Conservation (phyloP, 92 coral and sea anemone genomes). For the Montipora capitata region DNA sequence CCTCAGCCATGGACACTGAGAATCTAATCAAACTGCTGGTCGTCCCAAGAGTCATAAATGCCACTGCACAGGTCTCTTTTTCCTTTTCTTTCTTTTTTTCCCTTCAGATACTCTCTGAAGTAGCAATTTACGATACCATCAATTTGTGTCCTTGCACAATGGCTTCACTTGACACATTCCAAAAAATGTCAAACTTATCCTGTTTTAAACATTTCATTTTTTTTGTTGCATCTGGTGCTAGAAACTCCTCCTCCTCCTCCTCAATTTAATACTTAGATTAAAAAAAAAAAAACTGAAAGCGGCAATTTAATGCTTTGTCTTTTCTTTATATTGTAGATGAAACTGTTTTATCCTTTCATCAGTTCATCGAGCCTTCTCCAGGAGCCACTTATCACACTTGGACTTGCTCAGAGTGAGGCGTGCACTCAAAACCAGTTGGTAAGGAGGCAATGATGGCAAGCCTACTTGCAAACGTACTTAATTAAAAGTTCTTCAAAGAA, state of each 20-base stretch:
- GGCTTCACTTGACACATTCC: too few species aligned
- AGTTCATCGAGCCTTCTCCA: slow-evolving; percentile 11
- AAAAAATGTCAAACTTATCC: too few species aligned
- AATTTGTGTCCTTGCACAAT: too few species aligned
- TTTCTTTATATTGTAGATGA: slow-evolving; percentile 29
- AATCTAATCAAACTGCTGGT: slow-evolving; percentile 17
- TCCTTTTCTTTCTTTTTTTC: neutral
- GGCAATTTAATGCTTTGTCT: neutral
- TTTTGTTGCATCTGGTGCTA: too few species aligned
- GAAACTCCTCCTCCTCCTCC: too few species aligned
- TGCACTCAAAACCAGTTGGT: slow-evolving; percentile 23
- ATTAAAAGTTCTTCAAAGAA: too few species aligned
- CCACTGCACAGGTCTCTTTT: slow-evolving; percentile 23
- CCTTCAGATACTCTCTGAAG: too few species aligned
- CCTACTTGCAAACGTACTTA: neutral
- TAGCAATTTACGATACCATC: too few species aligned
- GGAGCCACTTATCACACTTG: slow-evolving; percentile 35
- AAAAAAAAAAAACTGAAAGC: neutral
- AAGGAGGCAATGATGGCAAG: neutral
- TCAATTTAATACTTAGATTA: too few species aligned
- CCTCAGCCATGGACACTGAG: neutral
- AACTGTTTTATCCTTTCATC: slow-evolving; percentile 21
- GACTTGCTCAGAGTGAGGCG: slow-evolving; percentile 29
- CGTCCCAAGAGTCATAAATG: slow-evolving; percentile 20
- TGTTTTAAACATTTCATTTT: too few species aligned